Conservation (phyloP, 1,140 invertebrate species). For the Bursaphelenchus mucronatus region DNA sequence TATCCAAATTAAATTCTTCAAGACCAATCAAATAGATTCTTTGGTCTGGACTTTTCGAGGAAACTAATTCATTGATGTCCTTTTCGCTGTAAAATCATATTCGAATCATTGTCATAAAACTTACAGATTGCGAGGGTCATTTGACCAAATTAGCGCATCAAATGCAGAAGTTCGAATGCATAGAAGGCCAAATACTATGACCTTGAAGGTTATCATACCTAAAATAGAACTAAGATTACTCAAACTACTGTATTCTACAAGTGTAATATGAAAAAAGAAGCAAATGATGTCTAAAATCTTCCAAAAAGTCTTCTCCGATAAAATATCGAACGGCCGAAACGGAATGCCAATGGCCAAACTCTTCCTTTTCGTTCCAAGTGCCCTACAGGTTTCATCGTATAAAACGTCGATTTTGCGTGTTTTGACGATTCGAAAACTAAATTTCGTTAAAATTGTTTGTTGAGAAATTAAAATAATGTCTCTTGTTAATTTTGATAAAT, state of each 20-base stretch:
- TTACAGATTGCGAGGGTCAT: neutral
- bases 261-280: no score
- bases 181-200: neutral
- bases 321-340: neutral
- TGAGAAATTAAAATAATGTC: neutral
- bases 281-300: no score
- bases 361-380: neutral
- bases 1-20: neutral
- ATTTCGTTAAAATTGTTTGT: neutral
- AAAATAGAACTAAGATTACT: no score
- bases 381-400: neutral
- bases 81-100: neutral
- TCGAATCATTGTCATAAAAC: neutral
- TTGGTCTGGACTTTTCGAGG: neutral
- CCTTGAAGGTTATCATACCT: no score
- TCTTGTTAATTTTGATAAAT: neutral
- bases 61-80: neutral
- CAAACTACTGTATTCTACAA: no score
- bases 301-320: conserved; percentile 4
- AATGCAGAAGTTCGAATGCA: neutral
- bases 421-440: neutral
- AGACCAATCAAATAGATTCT: conserved; percentile 1
- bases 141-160: neutral
- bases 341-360: neutral
- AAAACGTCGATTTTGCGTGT: neutral